Percentiles rank a stretch among this genome's conserved stretches.
Conservation (phyloP, 2,113 vertebrate genomes). For the Calcarius ornatus region DNA sequence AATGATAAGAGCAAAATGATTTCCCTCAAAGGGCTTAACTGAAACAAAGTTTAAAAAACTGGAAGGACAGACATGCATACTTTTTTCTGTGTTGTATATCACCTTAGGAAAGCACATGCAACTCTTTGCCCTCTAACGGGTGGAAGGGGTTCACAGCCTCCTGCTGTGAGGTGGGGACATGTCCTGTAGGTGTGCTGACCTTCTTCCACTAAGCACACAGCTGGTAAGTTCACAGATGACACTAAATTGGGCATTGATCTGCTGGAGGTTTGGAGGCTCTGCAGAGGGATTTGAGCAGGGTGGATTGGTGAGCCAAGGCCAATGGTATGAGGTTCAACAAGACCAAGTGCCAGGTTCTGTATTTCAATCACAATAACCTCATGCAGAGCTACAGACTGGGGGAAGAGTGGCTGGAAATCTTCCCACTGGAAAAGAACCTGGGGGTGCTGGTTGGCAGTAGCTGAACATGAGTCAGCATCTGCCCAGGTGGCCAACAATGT, state of each 20-base stretch:
- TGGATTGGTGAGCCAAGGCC: background rate
- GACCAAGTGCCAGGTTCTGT: background rate
- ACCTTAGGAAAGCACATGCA: background rate
- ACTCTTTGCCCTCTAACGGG: background rate
- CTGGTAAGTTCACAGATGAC: background rate
- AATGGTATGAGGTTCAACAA: background rate
- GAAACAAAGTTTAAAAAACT: background rate
- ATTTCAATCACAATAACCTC: background rate
- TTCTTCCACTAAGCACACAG: background rate
- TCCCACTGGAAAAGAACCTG: background rate
- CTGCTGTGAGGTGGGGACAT: fast-evolving
- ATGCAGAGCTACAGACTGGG: no score
- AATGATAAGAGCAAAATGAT: background rate
- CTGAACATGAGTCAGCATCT: background rate
- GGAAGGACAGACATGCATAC: background rate
- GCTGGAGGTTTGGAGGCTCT: background rate
- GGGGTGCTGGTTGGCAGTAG: background rate
- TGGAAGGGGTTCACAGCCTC: background rate
- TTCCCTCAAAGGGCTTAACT: background rate
- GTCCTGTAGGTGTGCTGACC: background rate
- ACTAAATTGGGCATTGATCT: background rate
- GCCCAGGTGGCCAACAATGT: background rate
- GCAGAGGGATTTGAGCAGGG: background rate
- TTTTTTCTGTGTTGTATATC: background rate
- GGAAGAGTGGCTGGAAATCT: background rate